These are phyloP conservation scores for Bombus consobrinus DNA, from an alignment of 1,140 invertebrate species.

Conservation along the genomic window DNA sequence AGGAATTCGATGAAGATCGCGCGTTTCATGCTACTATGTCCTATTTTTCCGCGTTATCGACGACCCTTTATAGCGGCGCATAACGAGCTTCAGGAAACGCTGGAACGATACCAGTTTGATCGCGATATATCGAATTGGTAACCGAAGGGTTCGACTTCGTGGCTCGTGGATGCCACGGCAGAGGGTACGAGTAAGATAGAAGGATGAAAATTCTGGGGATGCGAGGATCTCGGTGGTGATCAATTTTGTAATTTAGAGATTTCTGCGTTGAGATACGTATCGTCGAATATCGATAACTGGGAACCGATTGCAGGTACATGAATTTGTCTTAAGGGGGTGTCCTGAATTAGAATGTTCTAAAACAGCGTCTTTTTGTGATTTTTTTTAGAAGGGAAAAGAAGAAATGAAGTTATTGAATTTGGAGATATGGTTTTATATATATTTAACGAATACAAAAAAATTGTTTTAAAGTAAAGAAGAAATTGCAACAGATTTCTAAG, in stretches of 20 bases:
- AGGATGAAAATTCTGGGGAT: not conserved
- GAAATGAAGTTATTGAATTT: no score
- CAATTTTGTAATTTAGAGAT: not conserved
- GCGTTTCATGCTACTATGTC: slow-evolving; percentile 35
- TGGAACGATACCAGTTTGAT: not conserved
- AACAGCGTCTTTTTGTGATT: no score
- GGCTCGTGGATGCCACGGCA: not conserved
- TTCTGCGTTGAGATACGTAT: not conserved
- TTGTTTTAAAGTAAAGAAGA: no score
- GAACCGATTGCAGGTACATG: not conserved
- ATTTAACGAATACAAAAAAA: no score
- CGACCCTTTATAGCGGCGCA: slow-evolving; percentile 31
- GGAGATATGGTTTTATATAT: no score
- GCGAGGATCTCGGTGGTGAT: not conserved
- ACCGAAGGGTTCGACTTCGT: not conserved
- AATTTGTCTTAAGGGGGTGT: not conserved
- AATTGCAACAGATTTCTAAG: no score
- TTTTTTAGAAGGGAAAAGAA: no score
- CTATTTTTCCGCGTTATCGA: slow-evolving; percentile 52
- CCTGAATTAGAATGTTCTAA: no score
- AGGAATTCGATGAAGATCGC: slow-evolving; percentile 42
- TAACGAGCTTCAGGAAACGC: slow-evolving; percentile 19
- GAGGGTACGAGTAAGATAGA: not conserved
- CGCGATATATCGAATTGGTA: slow-evolving; percentile 12
- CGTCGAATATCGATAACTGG: not conserved